Conservation (phyloP, 1,140 invertebrate species). For the Papilio xuthus region DNA sequence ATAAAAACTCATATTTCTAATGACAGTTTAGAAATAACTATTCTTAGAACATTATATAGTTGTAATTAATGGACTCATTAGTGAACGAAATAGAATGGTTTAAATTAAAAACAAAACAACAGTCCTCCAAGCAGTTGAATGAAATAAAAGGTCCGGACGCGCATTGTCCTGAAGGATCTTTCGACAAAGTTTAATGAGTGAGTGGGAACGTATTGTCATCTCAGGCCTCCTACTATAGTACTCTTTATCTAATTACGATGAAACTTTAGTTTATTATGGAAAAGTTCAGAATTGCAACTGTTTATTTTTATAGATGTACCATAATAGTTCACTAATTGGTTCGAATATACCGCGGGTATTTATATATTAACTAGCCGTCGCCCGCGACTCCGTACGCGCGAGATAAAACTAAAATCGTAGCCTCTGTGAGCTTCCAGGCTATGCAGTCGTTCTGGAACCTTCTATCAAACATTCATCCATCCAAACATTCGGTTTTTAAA, state of each 20-base stretch:
- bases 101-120: slow-evolving; percentile 22
- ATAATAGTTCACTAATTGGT: not conserved
- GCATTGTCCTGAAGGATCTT: slow-evolving; percentile 18
- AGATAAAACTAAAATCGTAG: too few relatives aligned
- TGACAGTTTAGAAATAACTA: not conserved
- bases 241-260: slow-evolving; percentile 6
- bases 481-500: too few relatives aligned
- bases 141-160: slow-evolving; percentile 22
- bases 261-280: not conserved
- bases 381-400: too few relatives aligned
- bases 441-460: too few relatives aligned
- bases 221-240: not conserved
- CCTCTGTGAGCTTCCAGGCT: too few relatives aligned
- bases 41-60: not conserved
- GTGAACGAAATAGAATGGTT: slow-evolving; percentile 7
- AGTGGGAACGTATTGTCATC: slow-evolving; percentile 16
- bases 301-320: not conserved
- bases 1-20: too few relatives aligned
- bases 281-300: not conserved
- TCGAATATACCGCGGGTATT: not conserved
- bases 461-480: too few relatives aligned
- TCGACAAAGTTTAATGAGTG: slow-evolving; percentile 24
- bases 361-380: too few relatives aligned
- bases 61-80: not conserved
- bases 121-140: slow-evolving; percentile 11